phyloP scores from a whole-genome alignment of 2,797 vertebrate genomes.

The Intellagama lesueurii region DNA sequence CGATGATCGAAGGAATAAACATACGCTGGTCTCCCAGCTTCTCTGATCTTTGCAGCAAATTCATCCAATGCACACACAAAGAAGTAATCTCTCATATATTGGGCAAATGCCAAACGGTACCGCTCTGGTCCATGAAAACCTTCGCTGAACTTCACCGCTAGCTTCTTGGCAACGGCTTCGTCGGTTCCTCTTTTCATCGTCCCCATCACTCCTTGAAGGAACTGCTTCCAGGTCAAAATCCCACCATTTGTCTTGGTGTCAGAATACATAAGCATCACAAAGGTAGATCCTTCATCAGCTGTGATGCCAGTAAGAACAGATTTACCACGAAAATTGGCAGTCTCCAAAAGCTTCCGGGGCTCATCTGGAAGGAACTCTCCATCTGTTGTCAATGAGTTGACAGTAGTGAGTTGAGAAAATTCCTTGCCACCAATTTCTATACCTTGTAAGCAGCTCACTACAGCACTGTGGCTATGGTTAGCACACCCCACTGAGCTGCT shows the following conservation, averaged over 20 bases:
- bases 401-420: not conserved
- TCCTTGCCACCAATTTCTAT: not conserved
- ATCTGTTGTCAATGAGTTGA: slow-evolving; percentile 66
- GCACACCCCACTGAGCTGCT: slow-evolving; percentile 75
- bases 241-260: slow-evolving; percentile 70
- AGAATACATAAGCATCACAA: slow-evolving; percentile 63
- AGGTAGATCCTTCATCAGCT: slow-evolving; percentile 78
- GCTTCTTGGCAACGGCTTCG: slow-evolving; percentile 49
- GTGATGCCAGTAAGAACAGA: slow-evolving; percentile 78
- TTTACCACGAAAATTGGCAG: slow-evolving; percentile 64
- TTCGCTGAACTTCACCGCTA: slow-evolving; percentile 77
- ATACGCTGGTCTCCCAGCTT: slow-evolving; percentile 70
- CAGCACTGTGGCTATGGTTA: not conserved
- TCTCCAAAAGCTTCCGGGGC: slow-evolving; percentile 71
- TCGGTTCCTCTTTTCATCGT: slow-evolving; percentile 36
- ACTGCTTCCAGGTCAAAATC: slow-evolving; percentile 74
- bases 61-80: slow-evolving; percentile 75
- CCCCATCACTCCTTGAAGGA: slow-evolving; percentile 61
- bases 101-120: slow-evolving; percentile 73
- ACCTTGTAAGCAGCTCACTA: slow-evolving; percentile 6
- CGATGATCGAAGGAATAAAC: slow-evolving; percentile 80
- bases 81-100: slow-evolving; percentile 70
- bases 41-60: slow-evolving; percentile 70
- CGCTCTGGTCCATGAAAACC: slow-evolving; percentile 64
- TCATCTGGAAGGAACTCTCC: slow-evolving; percentile 75